These are phyloP conservation scores for Eupithecia insigniata DNA, from an alignment of 2,888 invertebrate species.

Conservation along the genomic window DNA sequence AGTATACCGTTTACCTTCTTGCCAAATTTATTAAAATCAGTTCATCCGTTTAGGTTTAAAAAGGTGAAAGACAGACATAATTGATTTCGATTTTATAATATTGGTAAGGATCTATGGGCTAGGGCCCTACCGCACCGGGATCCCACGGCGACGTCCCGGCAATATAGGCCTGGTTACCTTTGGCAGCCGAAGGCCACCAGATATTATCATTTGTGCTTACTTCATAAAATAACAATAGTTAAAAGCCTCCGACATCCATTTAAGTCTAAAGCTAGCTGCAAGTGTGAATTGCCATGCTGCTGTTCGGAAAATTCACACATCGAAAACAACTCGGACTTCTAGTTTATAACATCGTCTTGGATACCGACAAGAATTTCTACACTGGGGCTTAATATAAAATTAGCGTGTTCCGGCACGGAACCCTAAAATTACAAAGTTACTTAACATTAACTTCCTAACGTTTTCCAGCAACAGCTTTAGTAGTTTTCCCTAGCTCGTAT, in stretches of 20 bases:
- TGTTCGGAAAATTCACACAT: neutral
- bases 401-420: slow-evolving; percentile 4
- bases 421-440: slow-evolving; percentile 10
- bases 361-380: neutral
- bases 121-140: too few species aligned
- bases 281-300: neutral
- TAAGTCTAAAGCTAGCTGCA: too few species aligned
- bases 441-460: slow-evolving; percentile 1
- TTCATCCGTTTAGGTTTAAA: too few species aligned
- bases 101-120: neutral
- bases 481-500: slow-evolving; percentile 7
- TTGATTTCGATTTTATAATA: neutral
- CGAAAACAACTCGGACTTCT: neutral
- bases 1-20: too few species aligned
- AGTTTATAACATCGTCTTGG: neutral
- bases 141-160: too few species aligned
- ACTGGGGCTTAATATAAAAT: neutral
- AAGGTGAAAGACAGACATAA: neutral
- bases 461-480: slow-evolving; percentile 13
- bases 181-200: too few species aligned
- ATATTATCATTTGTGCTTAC: too few species aligned
- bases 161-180: too few species aligned
- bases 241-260: too few species aligned
- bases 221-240: too few species aligned
- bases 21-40: neutral